A percentile compares a stretch with the other conserved stretches of the same genome.
These are phyloP conservation scores for Xanthorhoe spadicearia DNA, from an alignment of 2,888 invertebrate genomes.

Conservation along the genomic window DNA sequence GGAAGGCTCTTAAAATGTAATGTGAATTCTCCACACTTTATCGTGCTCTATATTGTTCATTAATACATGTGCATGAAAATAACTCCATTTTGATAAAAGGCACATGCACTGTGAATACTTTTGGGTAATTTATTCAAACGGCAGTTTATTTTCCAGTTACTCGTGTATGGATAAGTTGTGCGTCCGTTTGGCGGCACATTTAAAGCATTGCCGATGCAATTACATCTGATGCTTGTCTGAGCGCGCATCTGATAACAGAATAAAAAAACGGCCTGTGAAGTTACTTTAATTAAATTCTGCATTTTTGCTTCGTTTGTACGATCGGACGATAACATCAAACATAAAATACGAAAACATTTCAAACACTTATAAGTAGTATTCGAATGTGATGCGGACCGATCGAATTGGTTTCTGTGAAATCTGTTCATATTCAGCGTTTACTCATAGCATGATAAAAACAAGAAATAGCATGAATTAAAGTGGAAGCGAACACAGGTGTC, in stretches of 20 bases:
- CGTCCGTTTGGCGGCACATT: constrained; percentile 67
- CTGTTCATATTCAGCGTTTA: constrained; percentile 24
- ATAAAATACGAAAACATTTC: constrained; percentile 58
- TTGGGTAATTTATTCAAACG: constrained; percentile 28
- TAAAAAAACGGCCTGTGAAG: constrained; percentile 61
- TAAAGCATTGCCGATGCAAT: constrained; percentile 71
- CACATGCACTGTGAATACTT: constrained; percentile 16
- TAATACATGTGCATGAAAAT: constrained; percentile 33
- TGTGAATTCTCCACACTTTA: constrained; percentile 32
- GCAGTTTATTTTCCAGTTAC: constrained; percentile 30
- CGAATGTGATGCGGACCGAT: constrained; percentile 44
- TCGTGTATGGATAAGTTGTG: constrained; percentile 47
- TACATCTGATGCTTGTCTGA: constrained; percentile 75
- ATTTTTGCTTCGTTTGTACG: constrained; percentile 60
- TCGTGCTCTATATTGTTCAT: constrained; percentile 29
- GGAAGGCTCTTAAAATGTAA: constrained; percentile 33
- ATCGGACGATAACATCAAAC: constrained; percentile 59
- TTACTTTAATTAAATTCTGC: constrained; percentile 76
- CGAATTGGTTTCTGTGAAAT: constrained; percentile 21
- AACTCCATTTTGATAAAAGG: constrained; percentile 25
- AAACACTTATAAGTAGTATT: constrained; percentile 62
- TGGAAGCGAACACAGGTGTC: constrained; percentile 62
- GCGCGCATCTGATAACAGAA: constrained; percentile 75
- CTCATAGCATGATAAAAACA: constrained; percentile 47
- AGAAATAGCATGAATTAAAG: constrained; percentile 45